Base-by-base conservation (phyloP, 2,888 invertebrate species). In the Himalopsyche tibetana region DNA sequence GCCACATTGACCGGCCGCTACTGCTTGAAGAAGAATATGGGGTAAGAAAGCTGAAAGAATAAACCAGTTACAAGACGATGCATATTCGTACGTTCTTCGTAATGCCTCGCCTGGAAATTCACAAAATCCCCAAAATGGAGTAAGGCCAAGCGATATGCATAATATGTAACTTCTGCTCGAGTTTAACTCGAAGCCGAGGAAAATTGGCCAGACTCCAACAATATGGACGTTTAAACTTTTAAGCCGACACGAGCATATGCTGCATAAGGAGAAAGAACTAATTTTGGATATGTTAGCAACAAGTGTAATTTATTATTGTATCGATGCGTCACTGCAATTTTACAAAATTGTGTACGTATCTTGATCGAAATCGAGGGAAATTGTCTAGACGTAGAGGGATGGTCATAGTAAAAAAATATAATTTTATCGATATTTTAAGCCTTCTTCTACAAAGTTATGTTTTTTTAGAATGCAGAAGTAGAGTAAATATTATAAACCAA, bases 191-290 rank as follows among this genome's bases (percentile, higher is more conserved):
- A 74, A 74, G 74, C 74, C 36, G 74, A 28, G 4, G 36, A 69
- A 74, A 74, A 74, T 74, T 74, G 74, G 74, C 19, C 28, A 9
- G 15, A 38, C 36, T 74, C 74, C 74, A 74, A 74, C 74, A 38
- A 38, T 12, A 11, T 19, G 74, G 38, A 74, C 74, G 74, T 74
- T 74, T 74, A 38, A 38, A 74, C 74, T 74, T 74, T 74, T 36
- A 74, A 74, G 28, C 38, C 74, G 19, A n/a, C 12, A 9, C 12
- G 74, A 74, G 63, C 63, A 19, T 12, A 74, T 38, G 74, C 36
- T 74, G 38, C 74, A 74, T 74, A 74, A 19, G 9, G 12, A 74
- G 12, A 12, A 74, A 36, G 15, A 36, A 74, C 9, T 28, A 74
- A 19, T 74, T 74, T 36, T 74, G 36, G 2, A 6, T 15, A 74